phyloP scores from a whole-genome alignment of 2,888 invertebrate species.

The Scaptomyza cyrtandrae region DNA sequence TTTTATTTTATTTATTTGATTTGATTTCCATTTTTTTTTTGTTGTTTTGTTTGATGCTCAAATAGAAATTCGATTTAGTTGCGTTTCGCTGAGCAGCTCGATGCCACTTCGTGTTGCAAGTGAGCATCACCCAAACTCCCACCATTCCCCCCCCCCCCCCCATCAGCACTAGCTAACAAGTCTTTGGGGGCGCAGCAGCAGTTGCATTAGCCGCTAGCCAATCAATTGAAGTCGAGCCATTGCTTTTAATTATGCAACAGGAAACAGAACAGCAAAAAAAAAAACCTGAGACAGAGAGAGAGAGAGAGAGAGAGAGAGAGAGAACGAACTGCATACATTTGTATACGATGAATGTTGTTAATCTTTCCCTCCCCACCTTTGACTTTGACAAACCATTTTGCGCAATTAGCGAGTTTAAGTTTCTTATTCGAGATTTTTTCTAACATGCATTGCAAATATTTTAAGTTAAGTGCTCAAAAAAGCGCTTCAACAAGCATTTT shows the following conservation, averaged over 20 bases:
- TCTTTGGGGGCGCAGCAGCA: slow-evolving; percentile 24
- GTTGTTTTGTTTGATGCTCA: slow-evolving; percentile 57
- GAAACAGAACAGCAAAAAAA: neutral
- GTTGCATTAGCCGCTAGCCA: slow-evolving; percentile 50
- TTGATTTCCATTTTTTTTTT: slow-evolving; percentile 19
- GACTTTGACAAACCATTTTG: too few species aligned
- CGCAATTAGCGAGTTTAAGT: too few species aligned
- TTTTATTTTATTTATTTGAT: slow-evolving; percentile 53
- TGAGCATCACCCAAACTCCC: too few species aligned
- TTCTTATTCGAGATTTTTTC: too few species aligned
- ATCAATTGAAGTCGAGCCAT: slow-evolving; percentile 47
- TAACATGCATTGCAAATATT: too few species aligned
- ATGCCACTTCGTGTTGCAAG: slow-evolving; percentile 42
- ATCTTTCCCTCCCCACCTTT: too few species aligned
- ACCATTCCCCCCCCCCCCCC: too few species aligned
- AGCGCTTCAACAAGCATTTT: too few species aligned
- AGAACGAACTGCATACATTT: too few species aligned
- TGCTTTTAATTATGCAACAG: slow-evolving; percentile 56
- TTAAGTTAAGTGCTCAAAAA: too few species aligned
- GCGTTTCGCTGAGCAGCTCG: slow-evolving; percentile 31
- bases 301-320: neutral
- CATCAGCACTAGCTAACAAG: too few species aligned
- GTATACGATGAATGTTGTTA: too few species aligned
- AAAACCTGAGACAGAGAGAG: neutral
- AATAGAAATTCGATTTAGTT: slow-evolving; percentile 64